Percentiles rank a stretch among this genome's conserved stretches.
Evolutionary conservation across 1,140 invertebrate species (phyloP).

Genomic region (Cotesia glomerata): DNA sequence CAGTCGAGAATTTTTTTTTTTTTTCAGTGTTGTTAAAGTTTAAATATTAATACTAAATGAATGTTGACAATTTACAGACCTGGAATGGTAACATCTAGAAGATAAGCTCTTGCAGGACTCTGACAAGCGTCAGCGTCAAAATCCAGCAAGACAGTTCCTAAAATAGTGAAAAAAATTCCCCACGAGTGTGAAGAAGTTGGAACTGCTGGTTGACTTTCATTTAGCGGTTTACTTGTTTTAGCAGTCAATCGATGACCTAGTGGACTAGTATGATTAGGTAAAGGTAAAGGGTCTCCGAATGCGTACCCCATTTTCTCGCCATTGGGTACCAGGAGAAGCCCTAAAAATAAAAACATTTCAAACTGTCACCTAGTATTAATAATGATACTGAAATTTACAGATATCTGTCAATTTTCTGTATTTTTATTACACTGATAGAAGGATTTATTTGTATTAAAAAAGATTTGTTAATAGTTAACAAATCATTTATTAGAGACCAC

Average conservation of each 20-base stretch:
- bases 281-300: constrained; percentile 73
- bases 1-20: too few species aligned
- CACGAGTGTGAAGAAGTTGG: constrained; percentile 73
- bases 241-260: constrained; percentile 56
- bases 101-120: constrained; percentile 89
- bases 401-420: too few species aligned
- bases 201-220: constrained; percentile 3
- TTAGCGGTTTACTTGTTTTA: constrained; percentile 31
- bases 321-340: constrained; percentile 88
- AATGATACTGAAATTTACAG: too few species aligned
- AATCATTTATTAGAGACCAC: too few species aligned
- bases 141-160: constrained; percentile 92
- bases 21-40: too few species aligned
- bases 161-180: constrained; percentile 90
- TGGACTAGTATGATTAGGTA: constrained; percentile 55
- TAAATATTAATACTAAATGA: not conserved
- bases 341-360: constrained; percentile 55
- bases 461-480: too few species aligned
- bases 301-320: constrained; percentile 82
- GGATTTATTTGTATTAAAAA: too few species aligned
- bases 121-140: constrained; percentile 97
- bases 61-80: constrained; percentile 62
- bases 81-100: constrained; percentile 89
- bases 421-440: too few species aligned
- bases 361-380: not conserved